phyloP scores from a whole-genome alignment of 2,113 vertebrate genomes.

The Raphicerus campestris region DNA sequence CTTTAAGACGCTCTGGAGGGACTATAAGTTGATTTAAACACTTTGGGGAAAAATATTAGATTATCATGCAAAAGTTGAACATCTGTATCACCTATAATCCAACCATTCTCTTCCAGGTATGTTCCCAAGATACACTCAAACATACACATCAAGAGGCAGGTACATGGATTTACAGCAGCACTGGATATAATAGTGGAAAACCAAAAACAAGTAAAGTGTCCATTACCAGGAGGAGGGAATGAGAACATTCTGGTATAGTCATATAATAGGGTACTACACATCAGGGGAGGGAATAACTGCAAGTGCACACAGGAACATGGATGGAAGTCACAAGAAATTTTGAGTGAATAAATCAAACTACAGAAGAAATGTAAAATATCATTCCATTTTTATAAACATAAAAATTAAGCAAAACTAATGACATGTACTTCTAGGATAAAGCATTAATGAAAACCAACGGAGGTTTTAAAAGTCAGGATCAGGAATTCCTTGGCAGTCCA shows the following conservation, averaged over 20 bases:
- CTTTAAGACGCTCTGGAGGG: neutral
- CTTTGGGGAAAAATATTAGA: neutral
- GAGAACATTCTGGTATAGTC: neutral
- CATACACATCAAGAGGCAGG: neutral
- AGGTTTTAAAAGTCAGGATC: neutral
- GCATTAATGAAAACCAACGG: constrained; percentile 2
- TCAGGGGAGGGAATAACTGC: neutral
- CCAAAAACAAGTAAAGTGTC: neutral
- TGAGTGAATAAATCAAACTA: constrained; percentile 1
- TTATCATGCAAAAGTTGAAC: neutral
- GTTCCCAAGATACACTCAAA: neutral
- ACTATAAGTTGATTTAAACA: neutral
- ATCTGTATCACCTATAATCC: neutral
- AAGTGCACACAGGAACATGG: neutral
- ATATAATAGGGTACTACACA: neutral
- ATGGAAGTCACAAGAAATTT: neutral
- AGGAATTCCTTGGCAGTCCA: neutral
- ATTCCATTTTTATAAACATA: neutral
- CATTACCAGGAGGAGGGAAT: neutral
- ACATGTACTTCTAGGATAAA: neutral
- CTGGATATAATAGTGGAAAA: neutral
- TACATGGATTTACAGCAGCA: neutral
- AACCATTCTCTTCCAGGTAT: neutral
- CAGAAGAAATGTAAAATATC: neutral
- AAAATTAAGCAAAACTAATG: constrained; percentile 14